Evolutionary conservation across 2,113 vertebrate species (phyloP), one percentile per base, ranked within the genome.

Genomic region (Megaleporinus macrocephalus): DNA sequence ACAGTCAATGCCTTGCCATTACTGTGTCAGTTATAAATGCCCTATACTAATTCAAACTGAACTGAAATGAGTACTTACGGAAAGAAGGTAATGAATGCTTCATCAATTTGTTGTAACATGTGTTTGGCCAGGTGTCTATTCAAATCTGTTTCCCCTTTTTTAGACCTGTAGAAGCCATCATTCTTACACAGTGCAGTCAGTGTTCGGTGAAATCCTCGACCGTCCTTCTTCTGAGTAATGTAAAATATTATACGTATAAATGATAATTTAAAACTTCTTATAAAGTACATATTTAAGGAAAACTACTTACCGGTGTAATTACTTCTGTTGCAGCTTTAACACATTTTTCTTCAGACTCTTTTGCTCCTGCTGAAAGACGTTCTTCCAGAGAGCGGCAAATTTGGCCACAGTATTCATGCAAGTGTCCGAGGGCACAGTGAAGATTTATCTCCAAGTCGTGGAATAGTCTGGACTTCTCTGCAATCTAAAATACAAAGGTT

Each of bases 101-200:
- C 16, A 29, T 73, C 14, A 18, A 29, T 73, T 24, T 55, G 18
- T 12, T 55, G 2, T 22, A 51, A 30, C 71, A 70, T 70, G 22
- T 13, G 20, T 24, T n/a, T 41, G 20, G 41, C 66, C 66, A 70
- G n/a, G 66, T n/a, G 22, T 70, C 1, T 24, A 44, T 70, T 70
- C 18, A 70, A 22, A 24, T 70, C 66, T n/a, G 4, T 22, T 24
- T 4, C 22, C 44, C 66, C 36, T 3, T 0, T 44, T 22, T 24
- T 70, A 44, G 73, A 76, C 57, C 73, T 76, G 73, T 26, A 41
- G 57, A 16, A 62, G 16, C 73, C 73, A 61, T 62, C 15, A 62
- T 76, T 76, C 16, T 26, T 76, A n/a, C 73, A 76, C 55, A 62
- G 33, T n/a, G 73, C 73, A n/a, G 73, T 26, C 11, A 76, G 33